A percentile compares a stretch with the other conserved stretches of the same genome.
Conservation (phyloP, 2,113 vertebrate genomes). For the Calonectris borealis region DNA sequence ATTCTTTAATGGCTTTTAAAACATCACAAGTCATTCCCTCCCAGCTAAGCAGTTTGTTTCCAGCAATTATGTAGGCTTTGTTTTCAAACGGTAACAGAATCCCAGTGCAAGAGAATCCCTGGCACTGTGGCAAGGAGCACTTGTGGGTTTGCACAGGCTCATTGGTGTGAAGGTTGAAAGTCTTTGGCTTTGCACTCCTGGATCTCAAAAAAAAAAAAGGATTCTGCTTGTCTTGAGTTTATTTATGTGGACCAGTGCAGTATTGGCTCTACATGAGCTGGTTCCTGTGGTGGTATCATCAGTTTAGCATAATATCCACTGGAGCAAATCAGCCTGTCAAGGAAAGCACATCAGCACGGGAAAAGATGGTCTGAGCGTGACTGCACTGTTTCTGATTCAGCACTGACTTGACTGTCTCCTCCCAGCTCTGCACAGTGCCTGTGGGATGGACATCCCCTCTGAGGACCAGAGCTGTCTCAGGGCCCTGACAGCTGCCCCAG, state of each 20-base stretch:
- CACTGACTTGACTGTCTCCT: neutral
- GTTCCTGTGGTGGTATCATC: neutral
- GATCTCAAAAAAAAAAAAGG: neutral
- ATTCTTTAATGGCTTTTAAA: constrained; percentile 23
- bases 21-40: neutral
- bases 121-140: neutral
- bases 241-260: neutral
- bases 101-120: neutral
- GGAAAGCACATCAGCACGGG: neutral
- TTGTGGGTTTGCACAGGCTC: neutral
- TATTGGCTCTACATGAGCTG: neutral
- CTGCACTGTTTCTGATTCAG: neutral
- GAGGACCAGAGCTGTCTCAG: neutral
- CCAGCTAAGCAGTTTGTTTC: neutral
- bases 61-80: neutral
- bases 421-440: neutral
- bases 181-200: neutral
- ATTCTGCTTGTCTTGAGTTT: neutral
- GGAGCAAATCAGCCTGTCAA: neutral
- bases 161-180: neutral
- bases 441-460: neutral
- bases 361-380: neutral
- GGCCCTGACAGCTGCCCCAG: neutral
- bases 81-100: neutral
- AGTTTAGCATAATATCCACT: neutral